Percentiles rank a stretch among this genome's conserved stretches.
phyloP scores from a whole-genome alignment of 2,113 vertebrate genomes.

The Actenoides lindsayi region DNA sequence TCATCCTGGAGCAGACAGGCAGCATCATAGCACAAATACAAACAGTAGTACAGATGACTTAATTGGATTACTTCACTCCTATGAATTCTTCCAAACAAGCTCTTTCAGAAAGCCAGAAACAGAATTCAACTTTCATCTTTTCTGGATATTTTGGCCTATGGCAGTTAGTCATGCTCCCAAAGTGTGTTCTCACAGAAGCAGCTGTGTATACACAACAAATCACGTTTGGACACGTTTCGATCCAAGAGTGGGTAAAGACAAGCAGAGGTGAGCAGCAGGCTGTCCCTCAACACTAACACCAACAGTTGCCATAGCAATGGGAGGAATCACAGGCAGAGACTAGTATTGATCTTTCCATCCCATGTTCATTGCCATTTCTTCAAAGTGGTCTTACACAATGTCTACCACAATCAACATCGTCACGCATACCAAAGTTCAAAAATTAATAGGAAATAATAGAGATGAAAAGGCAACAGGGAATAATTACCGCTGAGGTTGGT shows the following conservation, averaged over 20 bases:
- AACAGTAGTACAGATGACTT: background rate
- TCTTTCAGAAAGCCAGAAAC: background rate
- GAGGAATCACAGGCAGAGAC: background rate
- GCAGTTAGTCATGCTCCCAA: background rate
- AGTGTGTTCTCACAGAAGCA: background rate
- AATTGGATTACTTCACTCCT: background rate
- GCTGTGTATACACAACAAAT: constrained; percentile 21
- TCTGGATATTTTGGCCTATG: background rate
- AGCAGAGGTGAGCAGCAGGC: constrained; percentile 50
- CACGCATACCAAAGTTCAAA: background rate
- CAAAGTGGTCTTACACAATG: background rate
- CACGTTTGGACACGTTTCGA: background rate
- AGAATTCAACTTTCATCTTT: background rate
- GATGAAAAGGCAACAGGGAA: background rate
- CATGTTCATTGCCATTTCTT: constrained; percentile 8
- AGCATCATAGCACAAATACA: background rate
- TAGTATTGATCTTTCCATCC: constrained; percentile 29
- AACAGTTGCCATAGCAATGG: constrained; percentile 30
- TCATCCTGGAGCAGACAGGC: background rate
- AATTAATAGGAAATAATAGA: background rate
- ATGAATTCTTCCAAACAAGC: background rate
- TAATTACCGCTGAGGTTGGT: background rate
- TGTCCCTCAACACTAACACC: constrained; percentile 15
- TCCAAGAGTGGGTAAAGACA: constrained; percentile 25
- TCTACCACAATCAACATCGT: background rate